Base-by-base conservation (phyloP, 2,797 vertebrate species). In the Vespertilio murinus region DNA sequence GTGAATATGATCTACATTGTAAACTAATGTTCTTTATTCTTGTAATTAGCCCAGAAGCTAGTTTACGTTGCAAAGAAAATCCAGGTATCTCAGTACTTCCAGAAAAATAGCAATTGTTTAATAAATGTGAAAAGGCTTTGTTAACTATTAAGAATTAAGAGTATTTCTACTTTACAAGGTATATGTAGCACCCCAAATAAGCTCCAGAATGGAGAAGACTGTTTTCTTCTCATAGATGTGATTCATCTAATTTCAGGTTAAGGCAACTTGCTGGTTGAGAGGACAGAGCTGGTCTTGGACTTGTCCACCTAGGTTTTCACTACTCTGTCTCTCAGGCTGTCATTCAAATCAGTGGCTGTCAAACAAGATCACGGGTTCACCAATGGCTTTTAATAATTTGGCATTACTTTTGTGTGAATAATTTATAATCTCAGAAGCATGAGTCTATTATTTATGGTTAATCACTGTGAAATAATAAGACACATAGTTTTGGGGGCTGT, bases 341-440 rank as follows among this genome's bases (percentile, higher is more conserved):
- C 93, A 85, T 73, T 96, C 96, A 96, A 90, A 45, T 56, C 65
- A 70, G 90, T 38, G 49, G 69, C 83, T 94, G 75, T 91, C 96
- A 96, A 56, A 83, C 28, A 89, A 94, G 90, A 86, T 71, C 92
- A 89, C 45, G 84, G 61, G 75, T 83, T 93, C 90, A 85, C 73
- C 61, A 90, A 84, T 84, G 90, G 61, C 94, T 96, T 95, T 97
- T 95, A 95, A 95, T 97, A 97, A 94, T 94, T 96, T 95, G 96
- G 14, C 91, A 95, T 94, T 96, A 79, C 92, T 95, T 95, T 96
- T 42, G 65, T 92, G 90, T 95, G 93, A 95, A 96, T 97, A 96
- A 97, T 97, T 97, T 93, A 97, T 94, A 82, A 69, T 87, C 83
- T 94, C 85, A 49, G 95, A 93, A 92, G 42, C 73, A 91, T 33